Evolutionary conservation across 2,888 invertebrate species (phyloP).

Genomic region (Nomada fucata): DNA sequence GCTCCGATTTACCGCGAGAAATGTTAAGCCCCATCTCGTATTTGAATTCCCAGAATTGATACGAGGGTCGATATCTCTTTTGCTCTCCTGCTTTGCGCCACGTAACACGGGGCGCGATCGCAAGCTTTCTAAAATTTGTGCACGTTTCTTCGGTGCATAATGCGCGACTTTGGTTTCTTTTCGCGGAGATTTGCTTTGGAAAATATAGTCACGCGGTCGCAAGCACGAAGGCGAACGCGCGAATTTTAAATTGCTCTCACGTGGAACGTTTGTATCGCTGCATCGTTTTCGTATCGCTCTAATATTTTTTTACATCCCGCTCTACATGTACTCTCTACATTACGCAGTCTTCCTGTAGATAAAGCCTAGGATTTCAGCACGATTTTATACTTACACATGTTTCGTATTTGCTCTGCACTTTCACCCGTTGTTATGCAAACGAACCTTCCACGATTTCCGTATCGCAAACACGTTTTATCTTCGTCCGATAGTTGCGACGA

Average conservation of each 20-base stretch:
- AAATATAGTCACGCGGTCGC: neutral
- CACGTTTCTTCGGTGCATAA: too few species aligned
- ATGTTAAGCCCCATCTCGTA: too few species aligned
- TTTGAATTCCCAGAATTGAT: too few species aligned
- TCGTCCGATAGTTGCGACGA: neutral
- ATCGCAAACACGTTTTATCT: conserved; percentile 13
- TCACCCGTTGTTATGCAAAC: neutral
- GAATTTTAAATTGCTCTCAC: neutral
- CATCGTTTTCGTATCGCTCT: neutral
- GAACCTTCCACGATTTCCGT: neutral
- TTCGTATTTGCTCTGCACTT: neutral
- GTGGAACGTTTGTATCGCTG: too few species aligned
- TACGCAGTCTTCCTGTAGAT: neutral
- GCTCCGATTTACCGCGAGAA: too few species aligned
- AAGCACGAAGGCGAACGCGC: neutral
- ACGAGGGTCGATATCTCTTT: too few species aligned
- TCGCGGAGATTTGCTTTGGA: too few species aligned
- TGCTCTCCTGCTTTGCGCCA: too few species aligned
- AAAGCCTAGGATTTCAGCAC: neutral
- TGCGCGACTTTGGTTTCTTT: too few species aligned
- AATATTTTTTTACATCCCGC: neutral
- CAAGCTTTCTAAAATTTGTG: too few species aligned
- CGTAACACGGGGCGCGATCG: too few species aligned
- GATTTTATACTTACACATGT: neutral
- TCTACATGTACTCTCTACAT: neutral